Conservation (phyloP, 2,113 vertebrate species). For the Callocephalon fimbriatum region DNA sequence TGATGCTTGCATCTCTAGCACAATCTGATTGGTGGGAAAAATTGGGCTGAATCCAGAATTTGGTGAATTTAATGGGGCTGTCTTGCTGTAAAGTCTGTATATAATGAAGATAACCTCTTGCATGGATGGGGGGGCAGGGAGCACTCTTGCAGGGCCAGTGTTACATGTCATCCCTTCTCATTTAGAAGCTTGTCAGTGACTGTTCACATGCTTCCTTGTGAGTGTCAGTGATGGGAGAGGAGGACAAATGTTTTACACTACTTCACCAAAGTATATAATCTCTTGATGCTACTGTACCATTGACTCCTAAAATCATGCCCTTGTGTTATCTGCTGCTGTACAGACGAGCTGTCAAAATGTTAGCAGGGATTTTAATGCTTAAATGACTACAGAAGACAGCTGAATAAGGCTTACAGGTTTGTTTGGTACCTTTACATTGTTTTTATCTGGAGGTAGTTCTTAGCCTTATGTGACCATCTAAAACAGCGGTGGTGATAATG, state of each 20-base stretch:
- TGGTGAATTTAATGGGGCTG: rapidly evolving
- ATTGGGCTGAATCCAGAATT: background rate
- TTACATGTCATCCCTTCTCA: background rate
- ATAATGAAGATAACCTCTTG: background rate
- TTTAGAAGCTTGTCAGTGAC: background rate
- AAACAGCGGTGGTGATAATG: background rate
- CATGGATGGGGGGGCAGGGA: background rate
- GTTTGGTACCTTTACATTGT: background rate
- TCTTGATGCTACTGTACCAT: background rate
- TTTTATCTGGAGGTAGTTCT: background rate
- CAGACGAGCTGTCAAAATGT: constrained; percentile 37
- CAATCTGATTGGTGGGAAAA: background rate
- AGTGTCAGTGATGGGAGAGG: background rate
- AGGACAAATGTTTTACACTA: background rate
- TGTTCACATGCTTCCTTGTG: background rate
- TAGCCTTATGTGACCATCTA: background rate
- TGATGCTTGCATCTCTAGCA: background rate
- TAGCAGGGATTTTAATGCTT: background rate
- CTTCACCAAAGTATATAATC: background rate
- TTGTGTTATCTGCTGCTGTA: background rate
- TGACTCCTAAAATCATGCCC: background rate
- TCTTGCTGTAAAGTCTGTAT: background rate
- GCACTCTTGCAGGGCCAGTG: rapidly evolving
- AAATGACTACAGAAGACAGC: background rate
- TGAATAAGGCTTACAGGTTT: background rate